Conservation (phyloP, 2,888 invertebrate species). For the Pristionchus exspectatus region DNA sequence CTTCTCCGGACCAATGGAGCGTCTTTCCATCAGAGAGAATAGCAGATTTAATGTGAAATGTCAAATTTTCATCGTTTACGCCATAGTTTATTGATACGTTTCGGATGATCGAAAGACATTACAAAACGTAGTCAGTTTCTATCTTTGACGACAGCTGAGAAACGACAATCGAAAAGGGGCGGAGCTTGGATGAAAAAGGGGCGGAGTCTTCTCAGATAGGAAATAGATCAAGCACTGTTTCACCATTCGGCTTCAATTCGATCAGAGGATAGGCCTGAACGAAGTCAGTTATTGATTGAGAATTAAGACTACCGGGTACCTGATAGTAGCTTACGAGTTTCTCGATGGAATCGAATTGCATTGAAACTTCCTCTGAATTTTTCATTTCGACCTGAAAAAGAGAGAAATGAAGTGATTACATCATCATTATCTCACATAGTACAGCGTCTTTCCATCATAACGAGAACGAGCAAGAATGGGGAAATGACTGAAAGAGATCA, state of each 20-base stretch:
- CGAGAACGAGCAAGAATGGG: background rate
- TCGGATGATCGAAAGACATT: background rate
- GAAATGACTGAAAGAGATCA: constrained; percentile 42
- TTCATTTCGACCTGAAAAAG: constrained; percentile 12
- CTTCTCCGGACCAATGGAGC: background rate
- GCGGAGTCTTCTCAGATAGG: constrained; percentile 25
- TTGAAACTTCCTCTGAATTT: background rate
- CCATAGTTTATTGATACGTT: constrained; percentile 49
- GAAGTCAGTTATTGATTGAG: background rate
- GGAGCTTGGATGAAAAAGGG: background rate
- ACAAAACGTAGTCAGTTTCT: constrained; percentile 29
- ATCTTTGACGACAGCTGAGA: constrained; percentile 31
- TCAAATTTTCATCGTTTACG: constrained; percentile 6
- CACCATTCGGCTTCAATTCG: background rate
- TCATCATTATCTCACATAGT: constrained; percentile 40
- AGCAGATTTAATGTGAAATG: background rate
- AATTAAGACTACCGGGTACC: background rate
- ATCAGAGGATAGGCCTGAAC: constrained; percentile 22
- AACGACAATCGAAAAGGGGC: constrained; percentile 46
- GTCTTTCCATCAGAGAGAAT: too few species aligned
- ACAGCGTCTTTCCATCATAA: background rate
- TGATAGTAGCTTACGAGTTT: constrained; percentile 22
- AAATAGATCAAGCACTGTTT: background rate
- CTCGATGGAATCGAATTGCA: constrained; percentile 13
- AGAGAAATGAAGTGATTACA: background rate